phyloP scores from a whole-genome alignment of 2,113 vertebrate genomes.

The Phyllostomus hastatus region DNA sequence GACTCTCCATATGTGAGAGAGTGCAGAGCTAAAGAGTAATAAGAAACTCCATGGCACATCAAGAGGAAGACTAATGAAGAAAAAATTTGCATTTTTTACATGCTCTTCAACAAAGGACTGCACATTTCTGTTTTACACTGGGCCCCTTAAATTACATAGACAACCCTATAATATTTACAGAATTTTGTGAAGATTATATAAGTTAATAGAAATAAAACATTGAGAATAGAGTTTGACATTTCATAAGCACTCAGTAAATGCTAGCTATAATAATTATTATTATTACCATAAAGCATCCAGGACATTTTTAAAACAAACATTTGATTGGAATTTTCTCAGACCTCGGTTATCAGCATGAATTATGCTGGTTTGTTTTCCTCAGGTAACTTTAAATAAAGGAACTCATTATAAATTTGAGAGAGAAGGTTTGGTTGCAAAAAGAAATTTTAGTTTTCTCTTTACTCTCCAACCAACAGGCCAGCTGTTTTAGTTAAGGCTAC shows the following conservation, averaged over 20 bases:
- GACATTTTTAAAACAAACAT: neutral
- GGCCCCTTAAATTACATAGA: neutral
- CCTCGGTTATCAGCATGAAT: neutral
- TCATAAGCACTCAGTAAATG: neutral
- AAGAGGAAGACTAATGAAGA: neutral
- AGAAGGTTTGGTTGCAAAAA: slow-evolving; percentile 6
- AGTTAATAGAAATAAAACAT: neutral
- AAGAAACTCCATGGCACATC: neutral
- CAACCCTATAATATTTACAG: neutral
- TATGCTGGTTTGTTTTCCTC: neutral
- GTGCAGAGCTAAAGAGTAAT: neutral
- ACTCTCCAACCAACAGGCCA: slow-evolving; percentile 37
- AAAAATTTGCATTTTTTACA: neutral
- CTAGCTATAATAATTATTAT: neutral
- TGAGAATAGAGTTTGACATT: neutral
- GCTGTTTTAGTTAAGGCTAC: slow-evolving; percentile 61
- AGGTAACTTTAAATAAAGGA: slow-evolving; percentile 35
- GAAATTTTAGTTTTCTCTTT: slow-evolving; percentile 27
- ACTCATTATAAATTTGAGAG: slow-evolving; percentile 19
- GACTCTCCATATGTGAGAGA: neutral
- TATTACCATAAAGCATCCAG: neutral
- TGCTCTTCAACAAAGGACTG: neutral
- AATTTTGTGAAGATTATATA: neutral
- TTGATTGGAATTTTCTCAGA: neutral
- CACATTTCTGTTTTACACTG: neutral